Conservation (phyloP, 1,140 invertebrate genomes). For the Dendrolimus kikuchii region DNA sequence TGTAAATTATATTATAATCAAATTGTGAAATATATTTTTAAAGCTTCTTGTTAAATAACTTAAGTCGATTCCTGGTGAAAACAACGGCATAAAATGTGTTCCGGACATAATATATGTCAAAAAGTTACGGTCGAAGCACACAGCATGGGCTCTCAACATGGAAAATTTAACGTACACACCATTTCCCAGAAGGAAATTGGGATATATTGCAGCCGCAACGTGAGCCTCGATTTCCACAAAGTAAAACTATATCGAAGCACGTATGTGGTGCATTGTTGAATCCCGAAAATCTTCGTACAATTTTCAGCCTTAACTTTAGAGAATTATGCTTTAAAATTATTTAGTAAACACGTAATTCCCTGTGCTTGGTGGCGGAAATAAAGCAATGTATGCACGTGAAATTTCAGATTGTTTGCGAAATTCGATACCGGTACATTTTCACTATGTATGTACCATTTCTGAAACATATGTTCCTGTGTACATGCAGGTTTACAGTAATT, state of each 20-base stretch:
- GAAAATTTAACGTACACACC: conserved; percentile 12
- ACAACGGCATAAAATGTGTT: too few relatives aligned
- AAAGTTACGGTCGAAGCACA: conserved; percentile 1
- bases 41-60: too few relatives aligned
- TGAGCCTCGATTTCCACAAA: conserved; percentile 15
- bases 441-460: too few relatives aligned
- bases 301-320: too few relatives aligned
- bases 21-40: too few relatives aligned
- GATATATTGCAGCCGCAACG: conserved; percentile 18
- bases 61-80: too few relatives aligned
- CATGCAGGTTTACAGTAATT: too few relatives aligned
- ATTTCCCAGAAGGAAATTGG: conserved; percentile 9
- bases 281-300: too few relatives aligned
- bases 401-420: conserved; percentile 12
- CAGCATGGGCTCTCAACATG: conserved; percentile 5
- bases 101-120: neutral
- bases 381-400: conserved; percentile 14
- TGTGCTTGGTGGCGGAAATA: conserved; percentile 19
- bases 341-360: too few relatives aligned
- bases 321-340: too few relatives aligned
- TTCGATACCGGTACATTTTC: neutral
- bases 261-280: neutral
- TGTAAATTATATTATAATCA: too few relatives aligned
- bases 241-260: conserved; percentile 15
- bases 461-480: too few relatives aligned